Percentiles rank a stretch among this genome's conserved stretches.
Conservation (phyloP, 2,113 vertebrate genomes). For the Crotalus viridis region DNA sequence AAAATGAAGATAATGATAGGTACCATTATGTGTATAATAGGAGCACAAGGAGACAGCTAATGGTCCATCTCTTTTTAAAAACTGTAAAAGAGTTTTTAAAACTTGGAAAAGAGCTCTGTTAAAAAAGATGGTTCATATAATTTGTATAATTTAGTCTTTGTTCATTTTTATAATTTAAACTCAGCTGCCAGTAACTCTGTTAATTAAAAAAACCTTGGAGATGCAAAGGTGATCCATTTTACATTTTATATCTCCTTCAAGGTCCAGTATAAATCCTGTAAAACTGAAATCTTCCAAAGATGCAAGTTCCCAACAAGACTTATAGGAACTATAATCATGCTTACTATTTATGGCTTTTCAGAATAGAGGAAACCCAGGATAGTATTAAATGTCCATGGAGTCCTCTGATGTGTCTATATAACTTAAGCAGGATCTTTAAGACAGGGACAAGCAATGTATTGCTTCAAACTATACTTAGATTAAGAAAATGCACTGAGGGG, state of each 20-base stretch:
- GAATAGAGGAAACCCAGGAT: neutral
- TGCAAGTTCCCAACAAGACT: constrained; percentile 19
- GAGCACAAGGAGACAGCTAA: neutral
- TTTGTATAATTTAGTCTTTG: neutral
- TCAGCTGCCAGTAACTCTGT: constrained; percentile 47
- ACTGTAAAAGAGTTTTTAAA: neutral
- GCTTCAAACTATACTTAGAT: neutral
- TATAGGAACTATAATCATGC: constrained; percentile 19
- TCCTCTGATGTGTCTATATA: neutral
- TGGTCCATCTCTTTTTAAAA: neutral
- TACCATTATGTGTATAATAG: neutral
- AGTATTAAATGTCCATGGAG: neutral
- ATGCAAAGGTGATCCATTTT: constrained; percentile 42
- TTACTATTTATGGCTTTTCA: constrained; percentile 28
- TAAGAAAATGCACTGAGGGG: neutral
- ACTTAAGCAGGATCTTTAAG: neutral
- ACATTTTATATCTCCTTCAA: constrained; percentile 50
- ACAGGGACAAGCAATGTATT: neutral
- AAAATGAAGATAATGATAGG: neutral
- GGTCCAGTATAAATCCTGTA: constrained; percentile 60
- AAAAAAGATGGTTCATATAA: neutral
- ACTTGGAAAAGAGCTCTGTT: neutral
- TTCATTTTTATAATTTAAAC: constrained; percentile 30
- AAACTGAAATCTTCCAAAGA: constrained; percentile 57
- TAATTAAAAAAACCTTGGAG: constrained; percentile 42